Conservation (phyloP, 2,113 vertebrate species). For the Pungitius pungitius region DNA sequence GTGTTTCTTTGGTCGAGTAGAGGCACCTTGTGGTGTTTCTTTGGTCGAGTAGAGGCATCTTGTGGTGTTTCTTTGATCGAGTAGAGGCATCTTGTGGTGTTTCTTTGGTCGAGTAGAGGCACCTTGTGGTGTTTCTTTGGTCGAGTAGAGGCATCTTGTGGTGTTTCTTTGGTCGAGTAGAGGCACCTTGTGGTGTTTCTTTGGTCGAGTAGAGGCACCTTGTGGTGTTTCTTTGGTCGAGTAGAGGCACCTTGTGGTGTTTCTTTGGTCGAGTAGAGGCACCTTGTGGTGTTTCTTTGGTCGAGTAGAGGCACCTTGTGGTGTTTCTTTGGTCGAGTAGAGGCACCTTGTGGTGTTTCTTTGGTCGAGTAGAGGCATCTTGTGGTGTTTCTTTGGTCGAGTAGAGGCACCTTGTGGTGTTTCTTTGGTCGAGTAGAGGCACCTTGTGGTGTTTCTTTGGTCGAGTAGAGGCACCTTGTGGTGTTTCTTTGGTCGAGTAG, state of each 20-base stretch:
- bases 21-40: not conserved
- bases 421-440: no score
- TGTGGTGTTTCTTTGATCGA: constrained; percentile 10
- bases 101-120: no score
- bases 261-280: constrained; percentile 4
- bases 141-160: not conserved
- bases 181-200: no score
- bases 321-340: constrained; percentile 9
- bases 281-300: not conserved
- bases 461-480: not conserved
- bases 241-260: no score
- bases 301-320: no score
- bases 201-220: not conserved
- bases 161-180: no score
- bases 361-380: no score
- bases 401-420: not conserved
- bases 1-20: constrained; percentile 9
- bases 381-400: constrained; percentile 10
- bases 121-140: constrained; percentile 14
- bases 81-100: not conserved
- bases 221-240: no score
- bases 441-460: constrained; percentile 14
- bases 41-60: no score
- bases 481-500: no score
- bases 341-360: not conserved